A percentile compares a stretch with the other conserved stretches of the same genome.
These are phyloP conservation scores for Salticus scenicus DNA, from an alignment of 2,888 invertebrate species.

Conservation along the genomic window DNA sequence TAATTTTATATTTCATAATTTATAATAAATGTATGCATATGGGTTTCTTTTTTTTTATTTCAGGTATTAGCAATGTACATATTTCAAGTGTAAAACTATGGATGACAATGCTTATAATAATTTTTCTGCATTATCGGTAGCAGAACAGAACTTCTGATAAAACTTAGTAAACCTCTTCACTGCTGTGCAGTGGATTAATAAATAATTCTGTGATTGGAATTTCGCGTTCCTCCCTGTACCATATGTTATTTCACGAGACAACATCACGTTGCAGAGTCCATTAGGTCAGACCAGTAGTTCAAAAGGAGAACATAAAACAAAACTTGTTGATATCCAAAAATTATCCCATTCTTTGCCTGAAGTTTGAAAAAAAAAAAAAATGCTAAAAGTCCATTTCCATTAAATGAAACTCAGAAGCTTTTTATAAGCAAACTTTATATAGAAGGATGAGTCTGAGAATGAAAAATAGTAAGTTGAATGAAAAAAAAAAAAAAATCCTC, in stretches of 20 bases:
- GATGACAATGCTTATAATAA: conserved; percentile 19
- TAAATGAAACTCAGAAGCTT: no score
- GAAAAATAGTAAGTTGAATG: no score
- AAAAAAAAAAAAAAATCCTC: background rate
- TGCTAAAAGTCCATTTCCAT: no score
- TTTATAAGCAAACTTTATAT: no score
- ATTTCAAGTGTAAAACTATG: conserved; percentile 10
- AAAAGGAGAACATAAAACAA: background rate
- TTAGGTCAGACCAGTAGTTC: background rate
- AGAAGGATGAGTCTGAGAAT: no score
- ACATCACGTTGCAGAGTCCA: background rate
- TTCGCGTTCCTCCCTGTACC: conserved; percentile 23
- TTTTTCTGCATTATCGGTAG: conserved; percentile 46
- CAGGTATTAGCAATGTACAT: conserved; percentile 15
- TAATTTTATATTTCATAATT: no score
- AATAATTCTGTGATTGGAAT: conserved; percentile 55
- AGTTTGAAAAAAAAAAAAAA: no score
- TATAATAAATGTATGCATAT: no score
- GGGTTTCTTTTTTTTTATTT: background rate
- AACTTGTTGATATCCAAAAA: background rate
- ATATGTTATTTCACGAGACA: conserved; percentile 20
- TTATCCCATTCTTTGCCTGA: background rate
- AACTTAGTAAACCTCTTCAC: conserved; percentile 26
- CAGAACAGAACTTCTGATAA: background rate
- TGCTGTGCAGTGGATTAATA: conserved; percentile 57